Percentiles rank a stretch among this genome's conserved stretches.
phyloP scores from a whole-genome alignment of 1,140 invertebrate species.

The Trichonephila clavipes region DNA sequence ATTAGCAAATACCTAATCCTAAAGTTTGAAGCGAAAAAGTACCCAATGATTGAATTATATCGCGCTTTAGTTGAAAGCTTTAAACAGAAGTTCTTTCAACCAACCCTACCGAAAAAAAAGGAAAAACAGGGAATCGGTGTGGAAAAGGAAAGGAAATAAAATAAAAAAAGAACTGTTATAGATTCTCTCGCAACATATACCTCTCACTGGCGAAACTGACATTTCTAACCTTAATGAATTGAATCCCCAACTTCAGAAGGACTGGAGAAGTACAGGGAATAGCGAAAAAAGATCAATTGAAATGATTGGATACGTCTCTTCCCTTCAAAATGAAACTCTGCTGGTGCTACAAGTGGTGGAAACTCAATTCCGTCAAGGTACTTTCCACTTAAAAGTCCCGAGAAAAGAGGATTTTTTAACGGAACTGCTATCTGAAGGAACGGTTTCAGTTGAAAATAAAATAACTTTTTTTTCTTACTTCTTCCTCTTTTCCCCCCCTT shows the following conservation, averaged over 20 bases:
- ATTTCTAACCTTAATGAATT: conserved; percentile 69
- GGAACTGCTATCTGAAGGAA: conserved; percentile 39
- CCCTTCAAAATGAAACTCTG: conserved; percentile 69
- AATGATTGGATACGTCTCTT: conserved; percentile 64
- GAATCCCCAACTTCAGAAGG: conserved; percentile 49
- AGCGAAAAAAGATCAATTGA: conserved; percentile 70
- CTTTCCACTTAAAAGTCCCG: conserved; percentile 66
- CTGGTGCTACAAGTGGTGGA: conserved; percentile 65
- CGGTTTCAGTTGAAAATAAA: conserved; percentile 66
- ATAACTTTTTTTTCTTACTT: conserved; percentile 33
- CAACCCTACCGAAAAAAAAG: neutral
- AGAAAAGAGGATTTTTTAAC: conserved; percentile 53
- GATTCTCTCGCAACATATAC: conserved; percentile 52
- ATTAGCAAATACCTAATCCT: conserved; percentile 22
- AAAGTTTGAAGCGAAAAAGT: conserved; percentile 27
- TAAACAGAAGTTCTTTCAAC: neutral
- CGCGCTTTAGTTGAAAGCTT: conserved; percentile 30
- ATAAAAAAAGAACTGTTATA: neutral
- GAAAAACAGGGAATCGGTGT: conserved; percentile 19
- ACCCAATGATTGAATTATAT: conserved; percentile 35
- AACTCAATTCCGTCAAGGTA: conserved; percentile 71
- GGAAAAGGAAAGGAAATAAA: conserved; percentile 23
- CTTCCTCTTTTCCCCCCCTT: neutral
- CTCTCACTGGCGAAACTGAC: conserved; percentile 45
- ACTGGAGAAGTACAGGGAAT: neutral